A percentile compares a stretch with the other conserved stretches of the same genome.
These are phyloP conservation scores for Oxycera nigricornis DNA, from an alignment of 2,888 invertebrate species.

Conservation along the genomic window DNA sequence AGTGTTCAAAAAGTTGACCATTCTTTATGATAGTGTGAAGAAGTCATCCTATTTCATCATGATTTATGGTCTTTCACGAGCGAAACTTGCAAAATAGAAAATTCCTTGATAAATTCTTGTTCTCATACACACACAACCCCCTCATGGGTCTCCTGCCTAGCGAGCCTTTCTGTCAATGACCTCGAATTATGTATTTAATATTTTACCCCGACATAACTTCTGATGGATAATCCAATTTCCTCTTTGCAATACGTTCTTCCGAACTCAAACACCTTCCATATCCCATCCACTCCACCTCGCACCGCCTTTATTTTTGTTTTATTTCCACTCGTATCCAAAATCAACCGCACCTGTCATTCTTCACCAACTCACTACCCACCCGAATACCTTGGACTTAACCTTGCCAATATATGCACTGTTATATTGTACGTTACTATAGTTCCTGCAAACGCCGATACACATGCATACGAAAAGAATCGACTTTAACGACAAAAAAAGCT, in stretches of 20 bases:
- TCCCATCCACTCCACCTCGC: background rate
- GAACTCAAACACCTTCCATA: background rate
- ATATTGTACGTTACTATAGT: constrained; percentile 9
- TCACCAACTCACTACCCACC: background rate
- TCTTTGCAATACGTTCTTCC: background rate
- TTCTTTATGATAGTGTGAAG: too few species aligned
- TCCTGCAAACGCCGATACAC: background rate
- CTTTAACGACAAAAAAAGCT: background rate
- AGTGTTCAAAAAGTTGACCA: too few species aligned
- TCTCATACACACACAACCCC: too few species aligned
- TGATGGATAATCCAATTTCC: constrained; percentile 15
- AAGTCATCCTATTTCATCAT: too few species aligned
- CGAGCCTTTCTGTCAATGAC: background rate
- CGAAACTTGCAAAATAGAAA: too few species aligned
- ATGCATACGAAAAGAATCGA: background rate
- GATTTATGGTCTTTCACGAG: too few species aligned
- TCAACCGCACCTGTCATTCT: background rate
- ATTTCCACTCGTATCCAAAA: background rate
- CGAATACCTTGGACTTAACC: constrained; percentile 4
- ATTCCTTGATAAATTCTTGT: too few species aligned
- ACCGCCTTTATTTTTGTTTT: background rate
- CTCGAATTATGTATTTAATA: background rate
- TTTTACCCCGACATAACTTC: background rate
- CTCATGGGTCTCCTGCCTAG: background rate
- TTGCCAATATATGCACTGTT: background rate